Evolutionary conservation across 2,113 vertebrate genomes (phyloP).

Genomic region (Cacatua alba): DNA sequence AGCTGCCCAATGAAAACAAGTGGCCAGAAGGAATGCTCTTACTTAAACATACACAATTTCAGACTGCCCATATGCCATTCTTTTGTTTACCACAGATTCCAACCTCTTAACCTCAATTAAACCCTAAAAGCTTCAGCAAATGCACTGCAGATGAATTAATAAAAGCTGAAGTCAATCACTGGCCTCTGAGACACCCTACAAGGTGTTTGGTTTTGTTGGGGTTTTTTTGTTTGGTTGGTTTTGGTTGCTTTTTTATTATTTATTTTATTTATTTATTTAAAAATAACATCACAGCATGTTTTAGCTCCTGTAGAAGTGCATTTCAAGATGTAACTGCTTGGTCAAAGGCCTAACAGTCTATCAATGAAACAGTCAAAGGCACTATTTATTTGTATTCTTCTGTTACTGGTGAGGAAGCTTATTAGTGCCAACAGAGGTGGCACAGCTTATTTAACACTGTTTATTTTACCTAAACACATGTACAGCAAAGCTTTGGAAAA

Average conservation of each 20-base stretch:
- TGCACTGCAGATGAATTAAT: constrained; percentile 56
- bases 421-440: not conserved
- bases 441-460: constrained; percentile 25
- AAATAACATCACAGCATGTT: not conserved
- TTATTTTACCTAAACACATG: constrained; percentile 39
- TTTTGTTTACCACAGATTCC: constrained; percentile 52
- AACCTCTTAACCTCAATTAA: constrained; percentile 71
- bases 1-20: constrained; percentile 17
- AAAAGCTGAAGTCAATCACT: constrained; percentile 38
- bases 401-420: not conserved
- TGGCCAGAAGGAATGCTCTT: constrained; percentile 26
- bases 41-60: constrained; percentile 42
- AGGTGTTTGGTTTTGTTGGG: not conserved
- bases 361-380: not conserved
- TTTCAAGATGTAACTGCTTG: not conserved
- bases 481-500: not conserved
- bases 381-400: constrained; percentile 14
- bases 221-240: not conserved
- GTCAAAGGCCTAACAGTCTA: not conserved
- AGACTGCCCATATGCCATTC: constrained; percentile 45
- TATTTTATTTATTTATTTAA: not conserved
- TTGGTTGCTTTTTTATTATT: not conserved
- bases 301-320: not conserved
- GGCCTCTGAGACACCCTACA: not conserved
- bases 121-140: constrained; percentile 37